These are phyloP conservation scores for Caenorhabditis sinica DNA, from an alignment of 2,888 invertebrate species.

Conservation along the genomic window DNA sequence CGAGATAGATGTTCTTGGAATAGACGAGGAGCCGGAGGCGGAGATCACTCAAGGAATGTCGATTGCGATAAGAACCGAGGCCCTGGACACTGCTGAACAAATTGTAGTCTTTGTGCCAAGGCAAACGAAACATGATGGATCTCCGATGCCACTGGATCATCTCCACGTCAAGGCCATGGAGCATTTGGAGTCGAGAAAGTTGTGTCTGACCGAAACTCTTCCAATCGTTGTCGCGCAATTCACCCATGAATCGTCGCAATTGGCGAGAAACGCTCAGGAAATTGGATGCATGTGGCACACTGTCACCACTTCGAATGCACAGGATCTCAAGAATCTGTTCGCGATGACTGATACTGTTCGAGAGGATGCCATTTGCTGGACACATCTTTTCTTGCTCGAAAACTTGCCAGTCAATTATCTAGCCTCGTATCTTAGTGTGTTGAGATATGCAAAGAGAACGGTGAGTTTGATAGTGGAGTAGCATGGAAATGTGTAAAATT, in stretches of 20 bases:
- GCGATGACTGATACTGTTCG: conserved; percentile 6
- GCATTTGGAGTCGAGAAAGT: conserved; percentile 34
- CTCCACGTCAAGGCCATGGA: conserved; percentile 35
- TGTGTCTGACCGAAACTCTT: not conserved
- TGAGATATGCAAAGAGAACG: conserved; percentile 71
- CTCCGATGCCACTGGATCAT: conserved; percentile 16
- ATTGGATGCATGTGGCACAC: conserved; percentile 37
- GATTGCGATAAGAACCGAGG: conserved; percentile 27
- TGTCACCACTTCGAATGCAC: conserved; percentile 41
- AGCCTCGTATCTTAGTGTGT: conserved; percentile 74
- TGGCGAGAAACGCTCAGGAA: conserved; percentile 14
- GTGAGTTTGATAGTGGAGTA: conserved; percentile 72
- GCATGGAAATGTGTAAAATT: too few species aligned
- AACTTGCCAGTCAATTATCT: conserved; percentile 71
- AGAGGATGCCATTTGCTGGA: conserved; percentile 59
- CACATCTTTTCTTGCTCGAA: conserved; percentile 73
- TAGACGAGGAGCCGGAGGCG: conserved; percentile 14
- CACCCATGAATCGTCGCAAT: conserved; percentile 35
- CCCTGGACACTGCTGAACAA: conserved; percentile 50
- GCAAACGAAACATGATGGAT: conserved; percentile 30
- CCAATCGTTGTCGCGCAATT: conserved; percentile 42
- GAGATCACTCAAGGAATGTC: conserved; percentile 2
- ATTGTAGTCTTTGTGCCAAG: conserved; percentile 24
- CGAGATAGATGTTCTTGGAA: conserved; percentile 1
- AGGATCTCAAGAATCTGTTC: conserved; percentile 36